Evolutionary conservation across 1,140 invertebrate species (phyloP).

Genomic region (Zaprionus davidi): DNA sequence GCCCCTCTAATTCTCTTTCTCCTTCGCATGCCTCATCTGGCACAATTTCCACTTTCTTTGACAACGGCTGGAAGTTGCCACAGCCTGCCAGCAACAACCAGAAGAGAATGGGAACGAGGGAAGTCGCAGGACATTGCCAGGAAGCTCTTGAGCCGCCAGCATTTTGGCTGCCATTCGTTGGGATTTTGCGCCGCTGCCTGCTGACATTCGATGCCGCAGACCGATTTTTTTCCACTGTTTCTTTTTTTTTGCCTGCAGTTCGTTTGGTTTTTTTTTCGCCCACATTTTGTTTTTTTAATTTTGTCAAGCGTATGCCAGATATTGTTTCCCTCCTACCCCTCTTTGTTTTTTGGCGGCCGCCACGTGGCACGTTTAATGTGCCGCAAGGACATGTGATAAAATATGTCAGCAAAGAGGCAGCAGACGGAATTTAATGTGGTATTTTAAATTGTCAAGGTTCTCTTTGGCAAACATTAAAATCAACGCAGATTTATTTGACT

Average conservation of each 20-base stretch:
- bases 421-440: slow-evolving; percentile 4
- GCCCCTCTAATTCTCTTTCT: slow-evolving; percentile 10
- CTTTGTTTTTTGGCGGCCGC: neutral
- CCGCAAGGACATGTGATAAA: slow-evolving; percentile 42
- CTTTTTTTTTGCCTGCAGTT: neutral
- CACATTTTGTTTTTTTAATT: slow-evolving; percentile 31
- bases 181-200: slow-evolving; percentile 21
- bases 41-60: slow-evolving; percentile 56
- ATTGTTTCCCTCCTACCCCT: neutral
- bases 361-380: slow-evolving; percentile 36
- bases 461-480: neutral
- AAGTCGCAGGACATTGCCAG: neutral
- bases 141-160: slow-evolving; percentile 24
- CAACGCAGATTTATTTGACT: neutral
- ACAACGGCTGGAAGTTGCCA: slow-evolving; percentile 42
- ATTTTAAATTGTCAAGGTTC: neutral
- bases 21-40: slow-evolving; percentile 45
- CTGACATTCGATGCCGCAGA: slow-evolving; percentile 9
- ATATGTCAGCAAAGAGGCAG: slow-evolving; percentile 12
- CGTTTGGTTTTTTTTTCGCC: slow-evolving; percentile 15
- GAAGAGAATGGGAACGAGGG: too few relatives aligned
- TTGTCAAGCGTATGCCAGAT: slow-evolving; percentile 22
- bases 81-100: slow-evolving; percentile 16
- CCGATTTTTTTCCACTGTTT: neutral
- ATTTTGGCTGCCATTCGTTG: slow-evolving; percentile 21